Conservation (phyloP, 37 sponge, comb jelly and placozoan species). For the Chondrilla cf. caribensis region DNA sequence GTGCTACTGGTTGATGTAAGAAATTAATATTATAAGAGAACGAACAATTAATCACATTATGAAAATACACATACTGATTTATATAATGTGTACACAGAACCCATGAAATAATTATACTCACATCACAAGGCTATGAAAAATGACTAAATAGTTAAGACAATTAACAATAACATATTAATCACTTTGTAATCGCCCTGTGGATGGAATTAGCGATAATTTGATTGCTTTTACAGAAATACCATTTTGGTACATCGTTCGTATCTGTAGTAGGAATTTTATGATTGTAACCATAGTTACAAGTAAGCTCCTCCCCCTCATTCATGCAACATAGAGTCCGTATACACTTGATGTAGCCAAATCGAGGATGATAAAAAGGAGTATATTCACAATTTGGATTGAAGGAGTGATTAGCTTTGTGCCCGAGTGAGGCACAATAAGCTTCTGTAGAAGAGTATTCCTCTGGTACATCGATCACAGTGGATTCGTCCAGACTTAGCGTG, state of each 20-base stretch:
- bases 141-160: too few species aligned
- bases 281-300: constrained; percentile 68
- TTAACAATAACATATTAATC: too few species aligned
- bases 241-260: constrained; percentile 48
- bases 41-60: too few species aligned
- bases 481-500: constrained; percentile 59
- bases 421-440: constrained; percentile 58
- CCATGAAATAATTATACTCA: too few species aligned
- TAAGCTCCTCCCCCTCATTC: constrained; percentile 45
- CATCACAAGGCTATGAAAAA: too few species aligned
- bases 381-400: constrained; percentile 57
- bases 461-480: constrained; percentile 63
- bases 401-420: constrained; percentile 83
- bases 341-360: constrained; percentile 77
- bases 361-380: constrained; percentile 46
- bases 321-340: constrained; percentile 39
- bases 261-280: constrained; percentile 34
- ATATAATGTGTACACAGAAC: too few species aligned
- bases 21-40: too few species aligned
- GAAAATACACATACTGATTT: too few species aligned
- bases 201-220: too few species aligned
- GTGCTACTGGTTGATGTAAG: too few species aligned
- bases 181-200: too few species aligned
- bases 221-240: too few species aligned
- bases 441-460: not conserved